Evolutionary conservation across 2,888 invertebrate genomes (phyloP).

Genomic region (Theodoxus fluviatilis): DNA sequence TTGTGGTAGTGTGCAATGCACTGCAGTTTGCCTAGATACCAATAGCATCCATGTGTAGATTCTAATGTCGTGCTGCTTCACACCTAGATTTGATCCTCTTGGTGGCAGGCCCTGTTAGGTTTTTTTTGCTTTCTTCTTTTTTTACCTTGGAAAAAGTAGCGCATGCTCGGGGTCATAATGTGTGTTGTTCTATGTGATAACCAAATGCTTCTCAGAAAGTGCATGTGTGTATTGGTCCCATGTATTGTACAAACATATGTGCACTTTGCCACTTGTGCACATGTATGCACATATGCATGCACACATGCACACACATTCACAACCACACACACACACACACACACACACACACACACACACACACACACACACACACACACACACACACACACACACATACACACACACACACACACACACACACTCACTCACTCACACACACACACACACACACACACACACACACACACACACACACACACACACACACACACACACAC

Average conservation of each 20-base stretch:
- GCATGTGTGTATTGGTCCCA: neutral
- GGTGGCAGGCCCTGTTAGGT: too few relatives aligned
- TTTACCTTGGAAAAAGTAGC: too few relatives aligned
- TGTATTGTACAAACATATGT: neutral
- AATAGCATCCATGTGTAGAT: too few relatives aligned
- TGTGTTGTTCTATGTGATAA: neutral
- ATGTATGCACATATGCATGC: too few relatives aligned
- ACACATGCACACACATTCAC: neutral
- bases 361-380: conserved; percentile 12
- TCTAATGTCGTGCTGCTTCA: too few relatives aligned
- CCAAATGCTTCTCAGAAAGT: neutral
- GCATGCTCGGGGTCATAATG: too few relatives aligned
- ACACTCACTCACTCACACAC: neutral
- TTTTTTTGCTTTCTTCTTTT: too few relatives aligned
- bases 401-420: neutral
- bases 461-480: conserved; percentile 19
- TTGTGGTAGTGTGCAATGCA: too few relatives aligned
- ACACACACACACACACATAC: neutral
- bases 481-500: conserved; percentile 9
- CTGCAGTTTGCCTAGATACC: too few relatives aligned
- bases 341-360: conserved; percentile 7
- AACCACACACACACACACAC: neutral
- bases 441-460: conserved; percentile 1
- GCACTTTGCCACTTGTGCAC: too few relatives aligned
- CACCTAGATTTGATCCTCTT: too few relatives aligned